Evolutionary conservation across 2,113 vertebrate species (phyloP), one percentile per base, ranked within the genome.

Genomic region (Pedetes capensis): DNA sequence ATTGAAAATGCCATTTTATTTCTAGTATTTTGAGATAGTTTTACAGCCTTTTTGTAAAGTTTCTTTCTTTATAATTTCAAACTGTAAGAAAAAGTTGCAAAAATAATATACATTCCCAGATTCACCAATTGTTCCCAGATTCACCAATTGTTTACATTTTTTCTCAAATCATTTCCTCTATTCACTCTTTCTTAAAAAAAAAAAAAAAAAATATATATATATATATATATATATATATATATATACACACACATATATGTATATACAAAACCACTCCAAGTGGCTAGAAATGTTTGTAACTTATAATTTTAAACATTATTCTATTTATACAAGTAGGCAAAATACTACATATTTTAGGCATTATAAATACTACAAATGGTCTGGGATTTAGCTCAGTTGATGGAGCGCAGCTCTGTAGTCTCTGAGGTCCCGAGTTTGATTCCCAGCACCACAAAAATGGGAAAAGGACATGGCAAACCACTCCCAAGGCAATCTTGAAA

Each of bases 251-350:
- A n/a, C n/a, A n/a, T n/a, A n/a, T n/a, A n/a, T n/a, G n/a, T n/a
- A n/a, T n/a, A n/a, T n/a, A n/a, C n/a, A n/a, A n/a, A n/a, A n/a
- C n/a, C n/a, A n/a, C n/a, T n/a, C n/a, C n/a, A n/a, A 91, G 44
- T 93, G 71, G 59, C 85, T 96, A 96, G 87, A 96, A 97, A 88
- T 32, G 20, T 37, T 96, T 71, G 93, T 37, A 51, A n/a, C 59
- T 87, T 85, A 47, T 47, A 96, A 90, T 55, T 39, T 92, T 69
- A 75, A 91, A 84, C 87, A 80, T 86, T 96, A 84, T 96, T 97
- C 2, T 13, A 61, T 93, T 97, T 89, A 47, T n/a, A 95, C 80
- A 93, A 42, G 69, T 96, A 90, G 79, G 25, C 51, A 75, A 66
- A 61, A 69, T 37, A 47, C 4, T 49, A 2, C 13, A 76, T 55